Evolutionary conservation across 2,888 invertebrate genomes (phyloP), one percentile per base, ranked within the genome.

Genomic region (Monopis laevigella): DNA sequence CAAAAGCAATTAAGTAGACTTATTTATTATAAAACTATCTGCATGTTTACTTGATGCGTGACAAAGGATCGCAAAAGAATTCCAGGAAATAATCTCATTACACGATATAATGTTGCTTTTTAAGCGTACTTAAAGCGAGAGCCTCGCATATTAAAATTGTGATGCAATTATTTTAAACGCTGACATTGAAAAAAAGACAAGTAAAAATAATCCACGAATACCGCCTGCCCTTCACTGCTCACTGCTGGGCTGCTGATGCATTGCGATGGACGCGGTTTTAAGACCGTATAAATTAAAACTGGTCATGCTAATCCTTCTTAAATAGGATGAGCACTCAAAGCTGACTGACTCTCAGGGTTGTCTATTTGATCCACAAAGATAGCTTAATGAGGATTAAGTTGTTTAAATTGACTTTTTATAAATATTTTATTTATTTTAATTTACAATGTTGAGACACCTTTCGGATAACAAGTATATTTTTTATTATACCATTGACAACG

Each of bases 91-190:
- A 69, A 65, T 72, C 62, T 68, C 68, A 65, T 70, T 62, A 69
- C 58, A 66, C 57, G 62, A 58, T 58, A 36, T 36, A 36, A 36
- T 36, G 36, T n/a, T 36, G 65, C 59, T 66, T 74, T 67, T 24
- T 38, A 72, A 72, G 67, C 61, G 55, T 65, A 69, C 63, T 72
- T 73, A 73, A 72, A 70, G 74, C 73, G 69, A 70, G 70, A 72
- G 70, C 58, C 62, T 68, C 68, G 65, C 74, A 67, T 74, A 77
- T 77, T 63, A 74, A 77, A 78, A 74, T 71, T 75, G 78, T 80
- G 78, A 78, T 77, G 78, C 75, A 80, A 80, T 80, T 78, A 80
- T 78, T 78, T 78, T 80, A 78, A 80, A 77, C 66, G 74, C 65
- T 74, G 78, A 78, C 78, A 80, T 78, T 80, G 78, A 80, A 80